Evolutionary conservation across 2,113 vertebrate genomes (phyloP).

Genomic region (Seriola rivoliana): DNA sequence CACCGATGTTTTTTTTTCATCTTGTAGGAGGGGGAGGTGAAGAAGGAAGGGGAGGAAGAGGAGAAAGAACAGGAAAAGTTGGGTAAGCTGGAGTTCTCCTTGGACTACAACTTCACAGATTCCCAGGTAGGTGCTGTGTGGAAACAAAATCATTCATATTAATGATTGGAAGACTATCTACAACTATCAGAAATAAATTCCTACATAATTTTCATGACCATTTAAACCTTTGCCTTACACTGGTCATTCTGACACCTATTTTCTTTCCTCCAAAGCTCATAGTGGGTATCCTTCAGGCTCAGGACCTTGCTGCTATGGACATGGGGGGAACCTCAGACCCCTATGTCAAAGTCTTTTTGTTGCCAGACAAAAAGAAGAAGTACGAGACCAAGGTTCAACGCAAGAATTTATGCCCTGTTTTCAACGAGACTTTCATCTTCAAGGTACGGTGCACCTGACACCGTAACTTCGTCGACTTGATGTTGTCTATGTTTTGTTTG

Average conservation of each 20-base stretch:
- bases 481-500: conserved; percentile 21
- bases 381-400: conserved; percentile 93
- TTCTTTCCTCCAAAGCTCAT: conserved; percentile 83
- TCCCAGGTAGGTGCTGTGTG: conserved; percentile 80
- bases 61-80: conserved; percentile 87
- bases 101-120: conserved; percentile 93
- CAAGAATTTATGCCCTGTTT: conserved; percentile 92
- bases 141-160: conserved; percentile 15
- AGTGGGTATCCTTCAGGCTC: conserved; percentile 91
- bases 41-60: conserved; percentile 84
- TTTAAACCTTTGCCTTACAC: not conserved
- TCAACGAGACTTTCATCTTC: conserved; percentile 92
- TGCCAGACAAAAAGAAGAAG: conserved; percentile 93
- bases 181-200: not conserved
- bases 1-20: not conserved
- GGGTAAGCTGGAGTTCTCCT: conserved; percentile 89
- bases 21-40: conserved; percentile 85
- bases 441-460: conserved; percentile 81
- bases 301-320: conserved; percentile 91
- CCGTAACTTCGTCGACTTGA: not conserved
- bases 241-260: conserved; percentile 21
- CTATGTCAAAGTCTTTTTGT: conserved; percentile 90
- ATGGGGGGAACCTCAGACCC: conserved; percentile 93
- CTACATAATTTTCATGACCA: not conserved
- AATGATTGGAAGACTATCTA: not conserved